These are phyloP conservation scores for Lagopus leucura DNA, from an alignment of 2,113 vertebrate species.

Conservation along the genomic window DNA sequence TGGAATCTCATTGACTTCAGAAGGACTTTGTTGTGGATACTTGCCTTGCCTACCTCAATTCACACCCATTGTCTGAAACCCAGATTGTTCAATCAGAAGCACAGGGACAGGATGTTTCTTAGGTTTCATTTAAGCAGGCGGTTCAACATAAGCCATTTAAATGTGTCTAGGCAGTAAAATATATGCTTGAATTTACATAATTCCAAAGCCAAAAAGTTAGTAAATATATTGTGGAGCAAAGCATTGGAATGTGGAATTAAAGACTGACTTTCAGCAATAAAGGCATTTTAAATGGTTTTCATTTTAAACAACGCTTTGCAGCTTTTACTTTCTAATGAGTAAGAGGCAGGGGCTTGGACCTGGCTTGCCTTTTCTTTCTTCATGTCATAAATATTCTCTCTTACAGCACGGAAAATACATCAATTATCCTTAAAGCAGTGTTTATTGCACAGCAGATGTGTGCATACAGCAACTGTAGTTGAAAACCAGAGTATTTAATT, in stretches of 20 bases:
- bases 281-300: background rate
- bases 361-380: conserved; percentile 15
- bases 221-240: background rate
- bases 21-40: fast-evolving
- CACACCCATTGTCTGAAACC: background rate
- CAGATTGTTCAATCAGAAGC: background rate
- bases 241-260: background rate
- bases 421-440: conserved; percentile 18
- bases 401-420: conserved; percentile 26
- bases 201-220: background rate
- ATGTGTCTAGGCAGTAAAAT: background rate
- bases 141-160: background rate
- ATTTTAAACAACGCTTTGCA: background rate
- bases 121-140: background rate
- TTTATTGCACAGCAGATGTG: conserved; percentile 51
- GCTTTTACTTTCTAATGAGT: background rate
- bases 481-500: conserved; percentile 53
- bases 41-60: background rate
- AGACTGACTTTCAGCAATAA: background rate
- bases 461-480: conserved; percentile 9
- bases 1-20: fast-evolving
- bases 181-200: background rate
- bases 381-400: conserved; percentile 27
- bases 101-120: background rate
- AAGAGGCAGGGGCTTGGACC: background rate